A percentile compares a stretch with the other conserved stretches of the same genome.
Conservation (phyloP, 2,797 vertebrate genomes). For the Clarias platycephalus region DNA sequence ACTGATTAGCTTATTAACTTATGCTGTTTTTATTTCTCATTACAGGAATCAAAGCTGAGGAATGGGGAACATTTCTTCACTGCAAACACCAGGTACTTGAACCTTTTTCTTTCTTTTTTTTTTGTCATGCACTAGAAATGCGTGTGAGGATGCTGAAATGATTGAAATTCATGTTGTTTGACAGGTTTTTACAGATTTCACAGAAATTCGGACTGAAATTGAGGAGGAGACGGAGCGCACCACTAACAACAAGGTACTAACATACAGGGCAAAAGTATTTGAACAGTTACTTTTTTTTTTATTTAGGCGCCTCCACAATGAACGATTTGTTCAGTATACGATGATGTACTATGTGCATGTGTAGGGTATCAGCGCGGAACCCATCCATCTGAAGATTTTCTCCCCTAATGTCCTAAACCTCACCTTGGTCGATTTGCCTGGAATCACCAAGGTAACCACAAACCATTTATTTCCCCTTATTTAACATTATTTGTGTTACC, state of each 20-base stretch:
- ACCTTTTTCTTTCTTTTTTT: neutral
- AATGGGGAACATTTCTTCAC: constrained; percentile 84
- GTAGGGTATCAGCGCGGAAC: constrained; percentile 79
- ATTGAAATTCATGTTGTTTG: constrained; percentile 13
- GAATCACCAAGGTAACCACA: constrained; percentile 79
- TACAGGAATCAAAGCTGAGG: constrained; percentile 78
- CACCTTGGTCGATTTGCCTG: constrained; percentile 83
- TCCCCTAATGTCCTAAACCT: constrained; percentile 82
- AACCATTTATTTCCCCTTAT: neutral
- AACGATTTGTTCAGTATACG: neutral
- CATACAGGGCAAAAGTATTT: no score
- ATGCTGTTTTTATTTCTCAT: constrained; percentile 7
- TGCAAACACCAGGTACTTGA: constrained; percentile 78
- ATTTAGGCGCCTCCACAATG: no score
- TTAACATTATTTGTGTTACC: neutral
- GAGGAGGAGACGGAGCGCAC: constrained; percentile 76
- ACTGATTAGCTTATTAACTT: neutral
- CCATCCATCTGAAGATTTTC: constrained; percentile 82
- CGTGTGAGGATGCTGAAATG: neutral
- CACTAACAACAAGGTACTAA: constrained; percentile 76
- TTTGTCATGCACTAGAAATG: neutral
- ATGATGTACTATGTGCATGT: neutral
- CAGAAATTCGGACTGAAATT: constrained; percentile 76
- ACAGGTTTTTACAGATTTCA: constrained; percentile 78
- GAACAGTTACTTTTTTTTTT: neutral